Percentiles rank a stretch among this genome's conserved stretches.
These are phyloP conservation scores for Rhagonycha lutea DNA, from an alignment of 2,888 invertebrate species.

Conservation along the genomic window DNA sequence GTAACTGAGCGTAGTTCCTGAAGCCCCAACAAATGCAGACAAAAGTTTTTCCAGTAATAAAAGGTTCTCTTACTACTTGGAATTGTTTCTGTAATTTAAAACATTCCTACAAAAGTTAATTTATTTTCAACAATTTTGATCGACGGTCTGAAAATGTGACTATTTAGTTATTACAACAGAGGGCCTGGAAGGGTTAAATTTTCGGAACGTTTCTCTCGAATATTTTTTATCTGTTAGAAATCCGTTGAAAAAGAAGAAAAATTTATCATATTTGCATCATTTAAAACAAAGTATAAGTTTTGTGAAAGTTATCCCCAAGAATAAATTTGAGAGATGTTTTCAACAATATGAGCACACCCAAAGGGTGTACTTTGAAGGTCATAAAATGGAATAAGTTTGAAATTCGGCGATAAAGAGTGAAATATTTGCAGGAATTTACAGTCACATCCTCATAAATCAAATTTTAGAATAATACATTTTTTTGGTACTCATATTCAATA, in stretches of 20 bases:
- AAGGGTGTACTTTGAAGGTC: background rate
- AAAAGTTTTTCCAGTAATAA: no score
- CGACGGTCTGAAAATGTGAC: no score
- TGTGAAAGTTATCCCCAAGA: background rate
- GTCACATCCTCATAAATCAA: background rate
- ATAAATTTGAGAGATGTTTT: background rate
- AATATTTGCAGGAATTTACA: background rate
- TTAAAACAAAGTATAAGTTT: background rate
- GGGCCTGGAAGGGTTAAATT: background rate
- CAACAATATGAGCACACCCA: background rate
- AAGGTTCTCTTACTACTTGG: no score
- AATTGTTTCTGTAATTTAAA: no score
- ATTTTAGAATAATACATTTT: background rate
- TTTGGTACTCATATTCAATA: background rate
- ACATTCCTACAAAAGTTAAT: no score
- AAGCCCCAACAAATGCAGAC: no score
- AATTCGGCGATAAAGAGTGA: background rate
- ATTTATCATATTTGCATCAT: background rate
- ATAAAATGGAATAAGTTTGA: background rate
- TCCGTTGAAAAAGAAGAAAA: background rate
- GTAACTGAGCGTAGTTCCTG: no score
- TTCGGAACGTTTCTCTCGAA: background rate
- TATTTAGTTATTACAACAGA: background rate
- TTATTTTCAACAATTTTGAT: no score
- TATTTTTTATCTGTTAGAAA: background rate